These are phyloP conservation scores for Rhabdomys dilectus DNA, from an alignment of 2,113 vertebrate species.

Conservation along the genomic window DNA sequence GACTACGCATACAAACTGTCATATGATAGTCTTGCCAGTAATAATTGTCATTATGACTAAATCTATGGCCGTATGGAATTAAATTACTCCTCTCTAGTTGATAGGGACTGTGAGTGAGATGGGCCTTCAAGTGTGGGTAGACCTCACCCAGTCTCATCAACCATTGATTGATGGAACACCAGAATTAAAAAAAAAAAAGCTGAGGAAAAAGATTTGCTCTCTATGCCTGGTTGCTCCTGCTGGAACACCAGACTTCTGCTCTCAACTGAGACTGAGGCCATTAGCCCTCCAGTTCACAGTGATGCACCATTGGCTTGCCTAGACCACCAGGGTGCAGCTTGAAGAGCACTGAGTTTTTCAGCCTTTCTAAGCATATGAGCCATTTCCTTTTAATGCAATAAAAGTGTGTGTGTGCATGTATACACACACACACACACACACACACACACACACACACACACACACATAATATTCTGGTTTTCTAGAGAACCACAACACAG, in stretches of 20 bases:
- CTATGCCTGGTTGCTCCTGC: not conserved
- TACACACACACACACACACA: too few relatives aligned
- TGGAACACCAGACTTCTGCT: too few relatives aligned
- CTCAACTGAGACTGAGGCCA: not conserved
- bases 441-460: too few relatives aligned
- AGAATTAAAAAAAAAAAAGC: not conserved
- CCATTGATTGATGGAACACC: not conserved
- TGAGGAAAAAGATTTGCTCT: not conserved
- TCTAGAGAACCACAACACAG: not conserved
- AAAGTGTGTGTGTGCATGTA: not conserved
- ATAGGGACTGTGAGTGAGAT: conserved; percentile 10
- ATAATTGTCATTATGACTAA: conserved; percentile 55
- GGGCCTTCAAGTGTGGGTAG: not conserved
- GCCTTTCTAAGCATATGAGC: not conserved
- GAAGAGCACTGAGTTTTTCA: not conserved
- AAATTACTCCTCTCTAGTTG: conserved; percentile 32
- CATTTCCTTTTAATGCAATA: not conserved
- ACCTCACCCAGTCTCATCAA: not conserved
- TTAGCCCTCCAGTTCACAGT: not conserved
- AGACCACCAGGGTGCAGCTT: not conserved
- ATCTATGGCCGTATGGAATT: not conserved
- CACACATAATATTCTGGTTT: not conserved
- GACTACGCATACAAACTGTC: not conserved
- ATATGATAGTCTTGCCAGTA: not conserved
- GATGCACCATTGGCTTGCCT: not conserved